Percentiles rank a stretch among this genome's conserved stretches.
phyloP scores from a whole-genome alignment of 2,113 vertebrate genomes.

The Rhinogobius similis region DNA sequence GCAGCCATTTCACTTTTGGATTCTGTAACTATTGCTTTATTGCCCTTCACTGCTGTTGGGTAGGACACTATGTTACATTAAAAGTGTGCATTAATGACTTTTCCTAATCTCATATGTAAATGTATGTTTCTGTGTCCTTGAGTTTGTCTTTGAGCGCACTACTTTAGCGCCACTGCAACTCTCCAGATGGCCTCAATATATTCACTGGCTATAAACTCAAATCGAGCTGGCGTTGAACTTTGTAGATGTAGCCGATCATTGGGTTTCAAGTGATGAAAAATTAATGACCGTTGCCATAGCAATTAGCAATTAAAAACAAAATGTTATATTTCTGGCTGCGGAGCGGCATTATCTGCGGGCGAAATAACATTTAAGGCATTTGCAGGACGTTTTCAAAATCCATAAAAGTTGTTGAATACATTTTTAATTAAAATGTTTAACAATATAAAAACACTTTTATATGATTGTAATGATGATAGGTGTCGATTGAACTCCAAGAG shows the following conservation, averaged over 20 bases:
- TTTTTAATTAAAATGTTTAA: too few species aligned
- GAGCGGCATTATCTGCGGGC: too few species aligned
- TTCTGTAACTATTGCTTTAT: conserved; percentile 2
- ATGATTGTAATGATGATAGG: too few species aligned
- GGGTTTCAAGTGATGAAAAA: background rate
- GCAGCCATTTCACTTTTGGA: too few species aligned
- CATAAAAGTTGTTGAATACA: too few species aligned
- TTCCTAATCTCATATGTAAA: conserved; percentile 49
- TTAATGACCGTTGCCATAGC: background rate
- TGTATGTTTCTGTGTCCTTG: conserved; percentile 53
- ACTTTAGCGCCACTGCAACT: conserved; percentile 15
- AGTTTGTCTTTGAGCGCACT: conserved; percentile 14
- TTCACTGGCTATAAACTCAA: background rate
- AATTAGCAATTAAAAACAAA: background rate
- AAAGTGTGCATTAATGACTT: conserved; percentile 42
- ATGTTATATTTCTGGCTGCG: background rate
- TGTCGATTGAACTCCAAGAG: too few species aligned
- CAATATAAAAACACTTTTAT: too few species aligned
- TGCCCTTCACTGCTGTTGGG: conserved; percentile 27
- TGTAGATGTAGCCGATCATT: background rate
- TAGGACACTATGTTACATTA: conserved; percentile 21
- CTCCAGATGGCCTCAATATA: background rate
- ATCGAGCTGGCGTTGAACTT: background rate
- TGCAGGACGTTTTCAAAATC: too few species aligned
- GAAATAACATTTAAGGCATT: too few species aligned